Evolutionary conservation across 2,888 invertebrate species (phyloP).

Genomic region (Monoplex corrugatus): DNA sequence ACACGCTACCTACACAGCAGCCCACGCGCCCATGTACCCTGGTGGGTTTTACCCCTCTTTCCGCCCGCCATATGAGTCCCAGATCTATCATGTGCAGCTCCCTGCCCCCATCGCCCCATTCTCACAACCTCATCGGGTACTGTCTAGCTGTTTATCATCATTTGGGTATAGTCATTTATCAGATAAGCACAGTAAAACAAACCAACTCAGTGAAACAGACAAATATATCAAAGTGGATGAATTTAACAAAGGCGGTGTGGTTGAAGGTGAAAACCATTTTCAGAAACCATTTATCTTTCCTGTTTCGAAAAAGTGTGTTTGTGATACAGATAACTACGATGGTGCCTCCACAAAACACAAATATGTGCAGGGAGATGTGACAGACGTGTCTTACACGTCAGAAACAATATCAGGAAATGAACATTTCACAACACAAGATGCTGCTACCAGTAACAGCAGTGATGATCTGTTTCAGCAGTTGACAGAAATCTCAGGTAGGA

Average conservation of each 20-base stretch:
- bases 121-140: not conserved
- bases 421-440: not conserved
- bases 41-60: slow-evolving; percentile 56
- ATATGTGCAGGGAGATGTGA: not conserved
- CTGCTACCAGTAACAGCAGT: not conserved
- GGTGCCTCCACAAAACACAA: not conserved
- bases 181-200: not conserved
- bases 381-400: not conserved
- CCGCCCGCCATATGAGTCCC: slow-evolving; percentile 61
- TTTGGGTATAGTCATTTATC: too few relatives aligned
- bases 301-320: not conserved
- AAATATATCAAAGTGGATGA: too few relatives aligned
- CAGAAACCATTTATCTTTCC: slow-evolving; percentile 48
- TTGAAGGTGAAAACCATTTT: slow-evolving; percentile 48
- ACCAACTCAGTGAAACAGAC: not conserved
- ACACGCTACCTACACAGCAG: slow-evolving; percentile 38
- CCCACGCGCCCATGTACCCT: slow-evolving; percentile 59
- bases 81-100: slow-evolving; percentile 64
- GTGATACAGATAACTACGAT: not conserved
- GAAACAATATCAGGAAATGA: not conserved
- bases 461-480: not conserved
- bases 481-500: not conserved
- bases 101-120: slow-evolving; percentile 54
- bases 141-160: not conserved
- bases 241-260: too few relatives aligned